Evolutionary conservation across 2,888 invertebrate species (phyloP).

Genomic region (Physocephala rufipes): DNA sequence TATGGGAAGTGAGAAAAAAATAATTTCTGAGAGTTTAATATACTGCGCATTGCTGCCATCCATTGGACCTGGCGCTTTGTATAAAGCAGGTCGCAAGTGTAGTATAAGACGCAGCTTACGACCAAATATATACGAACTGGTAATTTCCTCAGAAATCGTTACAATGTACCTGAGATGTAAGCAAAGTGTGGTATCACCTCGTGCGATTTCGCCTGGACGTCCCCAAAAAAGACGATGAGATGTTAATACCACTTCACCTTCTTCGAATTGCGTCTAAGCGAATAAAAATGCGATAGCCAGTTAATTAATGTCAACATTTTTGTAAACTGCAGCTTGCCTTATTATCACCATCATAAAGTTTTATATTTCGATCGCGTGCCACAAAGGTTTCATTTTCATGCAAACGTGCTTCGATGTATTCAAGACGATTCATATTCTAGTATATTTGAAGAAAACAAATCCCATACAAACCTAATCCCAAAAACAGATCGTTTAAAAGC

Average conservation of each 20-base stretch:
- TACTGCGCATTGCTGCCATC: slow-evolving; percentile 76
- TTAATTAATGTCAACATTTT: slow-evolving; percentile 1
- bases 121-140: slow-evolving; percentile 81
- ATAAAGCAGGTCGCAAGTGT: slow-evolving; percentile 76
- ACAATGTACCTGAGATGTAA: slow-evolving; percentile 78
- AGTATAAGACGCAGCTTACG: slow-evolving; percentile 82
- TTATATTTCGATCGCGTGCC: slow-evolving; percentile 79
- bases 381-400: slow-evolving; percentile 78
- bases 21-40: slow-evolving; percentile 87
- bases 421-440: slow-evolving; percentile 82
- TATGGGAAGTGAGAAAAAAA: too few species aligned
- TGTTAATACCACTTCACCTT: slow-evolving; percentile 83
- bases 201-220: slow-evolving; percentile 76
- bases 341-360: slow-evolving; percentile 88
- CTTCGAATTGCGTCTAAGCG: slow-evolving; percentile 79
- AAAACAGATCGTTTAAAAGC: too few species aligned
- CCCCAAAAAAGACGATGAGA: slow-evolving; percentile 89
- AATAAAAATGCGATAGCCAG: background rate
- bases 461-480: too few species aligned
- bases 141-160: slow-evolving; percentile 82
- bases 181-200: slow-evolving; percentile 75
- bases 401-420: slow-evolving; percentile 79
- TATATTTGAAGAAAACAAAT: slow-evolving; percentile 10
- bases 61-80: slow-evolving; percentile 79
- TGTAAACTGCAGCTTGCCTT: slow-evolving; percentile 70